Evolutionary conservation across 2,888 invertebrate species (phyloP), one percentile per base, ranked within the genome.

Genomic region (Sinodicranocentrus sp.): DNA sequence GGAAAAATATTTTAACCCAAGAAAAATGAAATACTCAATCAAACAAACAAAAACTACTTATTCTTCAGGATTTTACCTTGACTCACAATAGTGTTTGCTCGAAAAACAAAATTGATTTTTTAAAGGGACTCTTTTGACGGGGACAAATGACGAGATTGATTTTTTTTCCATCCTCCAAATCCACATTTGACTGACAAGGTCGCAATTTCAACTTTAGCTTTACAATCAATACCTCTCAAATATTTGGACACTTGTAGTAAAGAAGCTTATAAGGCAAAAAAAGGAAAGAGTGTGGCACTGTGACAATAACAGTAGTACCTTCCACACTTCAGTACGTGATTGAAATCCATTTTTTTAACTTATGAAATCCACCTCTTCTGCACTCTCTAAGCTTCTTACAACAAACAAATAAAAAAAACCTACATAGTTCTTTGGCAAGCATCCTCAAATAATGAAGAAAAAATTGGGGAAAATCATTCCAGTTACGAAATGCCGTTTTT

Each of bases 381-480:
- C 52, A 17, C 52, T 52, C 21, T 57, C 57, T 23, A 2, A 23
- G 2, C 25, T 25, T 1, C 21, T 21, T 21, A 17, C 21, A 54
- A 17, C 8, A 52, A 52, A 19, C 1, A 52, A 2, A n/a, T n/a
- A n/a, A n/a, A n/a, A n/a, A n/a, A n/a, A n/a, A n/a, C 21, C 52
- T 8, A 10, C 15, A 48, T n/a, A 48, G 2, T 48, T 52, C 25
- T 57, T 21, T 57, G 21, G 57, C 25, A 57, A 57, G 57, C 25
- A 10, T 57, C 5, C 6, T 48, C 13, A 57, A 21, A 23, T 15
- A 33, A 10, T 3, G 33, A 10, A 10, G 8, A 57, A 57, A 23
- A 57, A 57, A 57, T 57, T 8, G 48, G 23, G 57, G 57, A 23
- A 57, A 57, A 57, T 57, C 57, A 21, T 23, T 57, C 57, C 57